Evolutionary conservation across 2,797 vertebrate genomes (phyloP), one percentile per base, ranked within the genome.

Genomic region (Phaenicophaeus curvirostris): DNA sequence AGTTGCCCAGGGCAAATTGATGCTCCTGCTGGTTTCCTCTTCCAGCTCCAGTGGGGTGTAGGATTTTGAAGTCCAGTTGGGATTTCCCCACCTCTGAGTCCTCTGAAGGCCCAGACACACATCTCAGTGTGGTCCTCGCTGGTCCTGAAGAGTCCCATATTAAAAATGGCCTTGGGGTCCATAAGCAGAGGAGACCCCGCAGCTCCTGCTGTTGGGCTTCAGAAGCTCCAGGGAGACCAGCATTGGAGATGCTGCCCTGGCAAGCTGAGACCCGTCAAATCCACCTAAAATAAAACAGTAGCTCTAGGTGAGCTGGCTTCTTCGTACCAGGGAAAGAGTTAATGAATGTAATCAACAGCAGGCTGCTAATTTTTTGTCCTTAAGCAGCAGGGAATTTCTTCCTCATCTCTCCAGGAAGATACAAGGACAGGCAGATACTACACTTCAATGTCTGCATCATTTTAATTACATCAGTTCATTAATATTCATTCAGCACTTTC

Each of bases 371-470:
- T 95, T 94, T 92, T 91, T 69, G 94, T 96, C 93, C 85, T 90
- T 94, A 96, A 96, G 94, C 95, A 97, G 94, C 93, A 85, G 95
- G 91, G 94, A 97, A 92, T 95, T 95, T 96, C 94, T 95, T 90
- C 94, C 95, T 94, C 95, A 88, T 94, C 96, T 97, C 75, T 48
- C 87, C 93, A 71, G 94, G 94, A 94, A 95, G 95, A 90, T 61
- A 86, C 94, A 91, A 95, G 94, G 95, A 91, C 93, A 41, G 94
- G 93, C 95, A 96, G 91, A 91, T 94, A 85, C 87, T 95, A 42
- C 80, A 94, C 87, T 94, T 90, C 92, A 92, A 95, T 37, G 80
- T 95, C 95, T 88, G 93, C 94, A 94, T 96, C 94, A 85, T 93
- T 96, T 96, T 96, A 96, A 96, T 96, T 94, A 95, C 93, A 93